Evolutionary conservation across 2,113 vertebrate species (phyloP).

Genomic region (Otocyon megalotis): DNA sequence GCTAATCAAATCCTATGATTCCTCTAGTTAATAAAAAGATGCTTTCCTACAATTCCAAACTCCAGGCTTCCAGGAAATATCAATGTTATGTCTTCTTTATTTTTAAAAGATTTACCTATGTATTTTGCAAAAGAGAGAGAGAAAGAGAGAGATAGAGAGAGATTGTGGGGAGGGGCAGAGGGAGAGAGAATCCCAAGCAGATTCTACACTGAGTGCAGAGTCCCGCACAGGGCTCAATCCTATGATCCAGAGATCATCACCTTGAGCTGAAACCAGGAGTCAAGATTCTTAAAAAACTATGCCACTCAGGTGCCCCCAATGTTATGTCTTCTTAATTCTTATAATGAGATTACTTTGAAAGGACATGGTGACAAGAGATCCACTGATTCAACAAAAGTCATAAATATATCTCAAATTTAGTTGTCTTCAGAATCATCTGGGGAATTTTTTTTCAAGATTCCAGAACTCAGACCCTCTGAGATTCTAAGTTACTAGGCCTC

Average conservation of each 20-base stretch:
- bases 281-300: too few species aligned
- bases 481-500: background rate
- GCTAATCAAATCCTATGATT: background rate
- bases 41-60: background rate
- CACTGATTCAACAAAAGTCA: background rate
- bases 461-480: background rate
- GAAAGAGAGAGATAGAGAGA: too few species aligned
- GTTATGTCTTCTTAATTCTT: background rate
- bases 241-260: too few species aligned
- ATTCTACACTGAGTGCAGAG: too few species aligned
- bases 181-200: too few species aligned
- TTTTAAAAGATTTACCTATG: too few species aligned
- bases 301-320: too few species aligned
- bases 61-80: background rate
- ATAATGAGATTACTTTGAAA: background rate
- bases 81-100: background rate
- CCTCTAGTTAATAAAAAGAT: background rate
- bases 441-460: background rate
- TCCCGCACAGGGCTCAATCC: accelerated
- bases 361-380: background rate
- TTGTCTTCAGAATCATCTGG: background rate
- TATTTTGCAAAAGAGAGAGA: too few species aligned
- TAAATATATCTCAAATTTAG: background rate
- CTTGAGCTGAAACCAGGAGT: too few species aligned
- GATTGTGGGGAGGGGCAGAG: too few species aligned